Base-by-base conservation (phyloP, 2,113 vertebrate genomes). In the Dicaeum eximium region DNA sequence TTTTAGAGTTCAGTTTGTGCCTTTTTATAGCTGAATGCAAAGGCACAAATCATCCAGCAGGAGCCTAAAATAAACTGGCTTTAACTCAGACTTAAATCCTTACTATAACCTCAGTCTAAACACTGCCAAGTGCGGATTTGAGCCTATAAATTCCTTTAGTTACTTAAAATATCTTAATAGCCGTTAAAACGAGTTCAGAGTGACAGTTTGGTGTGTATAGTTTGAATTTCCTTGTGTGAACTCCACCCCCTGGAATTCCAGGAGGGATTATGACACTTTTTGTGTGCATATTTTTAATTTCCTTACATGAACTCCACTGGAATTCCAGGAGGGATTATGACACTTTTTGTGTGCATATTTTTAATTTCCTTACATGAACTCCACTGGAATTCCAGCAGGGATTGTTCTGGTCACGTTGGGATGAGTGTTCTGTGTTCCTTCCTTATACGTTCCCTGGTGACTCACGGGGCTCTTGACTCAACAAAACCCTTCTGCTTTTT, bases 221-320 rank as follows among this genome's bases (percentile, higher is more conserved):
- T 67, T 67, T 47, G 3, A 67, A 45, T 47, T n/a, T 66, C 15
- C 5, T 15, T 18, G 13, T 1, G 1, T 31, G 28, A 64, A 22
- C 13, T 22, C 13, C 27, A 22, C 60, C 18, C 13, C 28, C 20
- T 42, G 61, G 60, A 42, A 30, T 62, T 62, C 60, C 60, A 40
- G 27, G 15, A 27, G 5, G 15, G 24, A 11, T 18, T 60, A 15
- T 28, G 37, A 53, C 51, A 31, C 17, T 51, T 62, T 28, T 18
- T 4, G 0, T 7, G 4, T 0, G 5, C 6, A 2, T 27, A 27
- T 72, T 27, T 56, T 33, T 3, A 54, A 54, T 54, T 64, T 27
- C 13, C 4, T 11, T 9, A 6, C 4, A 0, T 12, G 11, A 35
- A 3, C 33, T 42, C 19, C 18, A 33, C 11, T 7, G 53, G 31